Conservation (phyloP, 1,140 invertebrate species). For the Diuraphis noxia region DNA sequence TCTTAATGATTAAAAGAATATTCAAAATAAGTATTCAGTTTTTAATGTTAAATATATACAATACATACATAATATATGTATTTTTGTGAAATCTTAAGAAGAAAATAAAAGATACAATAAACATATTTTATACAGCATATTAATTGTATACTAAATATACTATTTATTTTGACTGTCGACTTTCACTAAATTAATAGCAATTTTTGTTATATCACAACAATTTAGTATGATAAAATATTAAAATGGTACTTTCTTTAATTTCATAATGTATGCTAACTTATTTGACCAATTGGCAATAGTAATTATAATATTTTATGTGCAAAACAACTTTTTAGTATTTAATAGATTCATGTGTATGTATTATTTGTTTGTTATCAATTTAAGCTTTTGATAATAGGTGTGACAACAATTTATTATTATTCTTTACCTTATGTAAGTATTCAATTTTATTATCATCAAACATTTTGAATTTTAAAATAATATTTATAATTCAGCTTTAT, state of each 20-base stretch:
- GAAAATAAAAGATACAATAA: not conserved
- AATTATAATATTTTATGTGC: not conserved
- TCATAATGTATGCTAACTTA: not conserved
- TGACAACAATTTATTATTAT: too few relatives aligned
- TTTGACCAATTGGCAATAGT: not conserved
- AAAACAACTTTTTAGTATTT: too few relatives aligned
- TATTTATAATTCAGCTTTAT: not conserved
- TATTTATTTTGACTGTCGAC: not conserved
- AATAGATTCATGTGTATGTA: too few relatives aligned
- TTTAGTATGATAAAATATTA: not conserved
- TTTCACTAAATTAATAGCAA: not conserved
- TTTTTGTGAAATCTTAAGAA: not conserved
- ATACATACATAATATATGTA: too few relatives aligned
- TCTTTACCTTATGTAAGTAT: too few relatives aligned
- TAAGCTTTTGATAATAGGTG: too few relatives aligned
- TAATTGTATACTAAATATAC: not conserved
- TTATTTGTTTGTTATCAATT: too few relatives aligned
- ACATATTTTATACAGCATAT: not conserved
- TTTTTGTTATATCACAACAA: not conserved
- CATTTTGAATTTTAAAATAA: too few relatives aligned
- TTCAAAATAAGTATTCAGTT: not conserved
- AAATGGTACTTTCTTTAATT: not conserved
- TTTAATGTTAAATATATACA: not conserved
- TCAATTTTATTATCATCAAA: too few relatives aligned
- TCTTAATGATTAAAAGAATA: not conserved